A percentile compares a stretch with the other conserved stretches of the same genome.
Conservation (phyloP, 2,113 vertebrate species). For the Malaclemys terrapin region DNA sequence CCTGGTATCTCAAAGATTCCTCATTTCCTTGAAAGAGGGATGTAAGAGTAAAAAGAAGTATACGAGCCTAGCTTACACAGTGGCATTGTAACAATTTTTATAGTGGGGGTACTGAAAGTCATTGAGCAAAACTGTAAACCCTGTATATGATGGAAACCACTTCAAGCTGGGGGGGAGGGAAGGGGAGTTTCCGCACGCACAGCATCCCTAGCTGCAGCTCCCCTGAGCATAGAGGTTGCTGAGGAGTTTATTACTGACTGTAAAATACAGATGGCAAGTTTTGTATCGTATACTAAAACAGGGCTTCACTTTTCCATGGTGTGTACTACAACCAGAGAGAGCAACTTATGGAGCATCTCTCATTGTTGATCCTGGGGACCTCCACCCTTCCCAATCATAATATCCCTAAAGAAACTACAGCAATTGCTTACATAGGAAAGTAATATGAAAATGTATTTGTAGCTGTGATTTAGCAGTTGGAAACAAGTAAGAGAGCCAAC, state of each 20-base stretch:
- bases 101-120: not conserved
- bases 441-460: conserved; percentile 34
- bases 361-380: not conserved
- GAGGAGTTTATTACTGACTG: not conserved
- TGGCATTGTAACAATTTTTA: not conserved
- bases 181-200: not conserved
- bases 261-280: not conserved
- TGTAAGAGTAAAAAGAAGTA: not conserved
- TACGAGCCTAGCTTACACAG: not conserved
- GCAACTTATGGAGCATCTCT: not conserved
- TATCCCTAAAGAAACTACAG: not conserved
- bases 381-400: not conserved
- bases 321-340: not conserved
- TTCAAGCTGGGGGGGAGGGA: not conserved
- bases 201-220: not conserved
- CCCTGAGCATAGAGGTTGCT: not conserved
- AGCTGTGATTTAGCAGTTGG: conserved; percentile 13
- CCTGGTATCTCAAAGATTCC: not conserved
- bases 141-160: not conserved
- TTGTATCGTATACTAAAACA: not conserved
- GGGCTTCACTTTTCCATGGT: not conserved
- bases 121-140: not conserved
- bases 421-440: conserved; percentile 23
- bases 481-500: conserved; percentile 16
- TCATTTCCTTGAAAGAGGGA: not conserved